Percentiles rank a stretch among this genome's conserved stretches.
Conservation (phyloP, 2,797 vertebrate genomes). For the Parauchenoglanis ngamensis region DNA sequence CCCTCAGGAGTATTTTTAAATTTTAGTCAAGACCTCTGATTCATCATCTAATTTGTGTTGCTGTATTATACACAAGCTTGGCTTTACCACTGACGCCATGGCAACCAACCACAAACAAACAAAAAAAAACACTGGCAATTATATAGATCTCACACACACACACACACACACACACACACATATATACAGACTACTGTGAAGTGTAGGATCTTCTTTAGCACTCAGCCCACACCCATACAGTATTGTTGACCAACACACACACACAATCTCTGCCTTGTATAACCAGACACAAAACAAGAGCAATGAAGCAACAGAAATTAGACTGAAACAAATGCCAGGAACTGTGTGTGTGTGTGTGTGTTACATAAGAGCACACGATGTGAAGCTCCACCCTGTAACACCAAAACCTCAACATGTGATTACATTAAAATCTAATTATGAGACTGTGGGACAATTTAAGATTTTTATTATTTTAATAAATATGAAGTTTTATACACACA, state of each 20-base stretch:
- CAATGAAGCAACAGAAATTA: neutral
- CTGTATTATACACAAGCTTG: neutral
- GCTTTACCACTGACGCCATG: neutral
- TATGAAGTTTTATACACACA: neutral
- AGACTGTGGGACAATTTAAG: neutral
- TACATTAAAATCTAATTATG: neutral
- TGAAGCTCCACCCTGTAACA: neutral
- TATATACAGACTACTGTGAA: neutral
- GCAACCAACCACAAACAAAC: neutral
- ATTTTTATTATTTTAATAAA: too few species aligned
- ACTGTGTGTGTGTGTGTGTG: neutral
- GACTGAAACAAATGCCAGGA: neutral
- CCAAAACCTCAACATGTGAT: neutral
- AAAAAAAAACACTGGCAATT: neutral
- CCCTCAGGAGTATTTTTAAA: neutral
- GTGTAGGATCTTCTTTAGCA: neutral
- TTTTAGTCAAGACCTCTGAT: neutral
- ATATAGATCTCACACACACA: too few species aligned
- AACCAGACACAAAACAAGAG: constrained; percentile 21
- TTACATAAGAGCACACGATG: neutral
- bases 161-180: neutral
- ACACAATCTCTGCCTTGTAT: constrained; percentile 42
- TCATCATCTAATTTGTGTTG: neutral
- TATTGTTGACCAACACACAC: constrained; percentile 15
- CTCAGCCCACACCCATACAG: neutral